Evolutionary conservation across 2,797 vertebrate species (phyloP), one percentile per base, ranked within the genome.

Genomic region (Spondyliosoma cantharus): DNA sequence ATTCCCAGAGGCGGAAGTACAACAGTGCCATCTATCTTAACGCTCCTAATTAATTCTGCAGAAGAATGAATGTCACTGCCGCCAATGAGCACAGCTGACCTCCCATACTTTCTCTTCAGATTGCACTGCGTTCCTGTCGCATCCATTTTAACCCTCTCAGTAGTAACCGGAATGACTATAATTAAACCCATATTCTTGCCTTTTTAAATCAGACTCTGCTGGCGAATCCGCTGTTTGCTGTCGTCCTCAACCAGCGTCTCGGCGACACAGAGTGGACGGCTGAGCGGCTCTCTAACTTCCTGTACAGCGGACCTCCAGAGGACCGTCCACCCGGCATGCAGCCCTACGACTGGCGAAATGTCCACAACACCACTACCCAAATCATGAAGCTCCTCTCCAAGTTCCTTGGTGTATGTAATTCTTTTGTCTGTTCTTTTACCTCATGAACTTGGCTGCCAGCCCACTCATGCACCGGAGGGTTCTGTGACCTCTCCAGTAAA

Each of bases 401-500:
- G 22, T 95, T 98, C 89, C 95, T 99, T 69, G 94, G 94, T 89
- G 98, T 99, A 85, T 87, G 97, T 91, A 62, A 64, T 77, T 71
- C 9, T 65, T 84, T 71, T 59, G 9, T 50, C 20, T 66, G 2
- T 74, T 7, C 14, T 84, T 60, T 79, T 60, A 58, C 52, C 49
- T 80, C 59, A 12, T n/a, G 9, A 16, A 53, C 53, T 7, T 24
- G 3, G 5, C 64, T 67, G 48, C 45, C 14, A 20, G 22, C 43
- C 59, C 57, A 22, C 48, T 67, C 37, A 19, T 27, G 69, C 61
- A 71, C 19, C 15, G 3, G 46, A 66, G 43, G 42, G 20, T 37
- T 82, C 27, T 0, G 5, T 20, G 37, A 72, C 58, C 60, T 74
- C 68, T 71, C 20, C 7, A 19, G 71, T 20, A 19, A 64, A 71